Evolutionary conservation across 2,888 invertebrate species (phyloP), one percentile per base, ranked within the genome.

Genomic region (Ditylenchus weischeri): DNA sequence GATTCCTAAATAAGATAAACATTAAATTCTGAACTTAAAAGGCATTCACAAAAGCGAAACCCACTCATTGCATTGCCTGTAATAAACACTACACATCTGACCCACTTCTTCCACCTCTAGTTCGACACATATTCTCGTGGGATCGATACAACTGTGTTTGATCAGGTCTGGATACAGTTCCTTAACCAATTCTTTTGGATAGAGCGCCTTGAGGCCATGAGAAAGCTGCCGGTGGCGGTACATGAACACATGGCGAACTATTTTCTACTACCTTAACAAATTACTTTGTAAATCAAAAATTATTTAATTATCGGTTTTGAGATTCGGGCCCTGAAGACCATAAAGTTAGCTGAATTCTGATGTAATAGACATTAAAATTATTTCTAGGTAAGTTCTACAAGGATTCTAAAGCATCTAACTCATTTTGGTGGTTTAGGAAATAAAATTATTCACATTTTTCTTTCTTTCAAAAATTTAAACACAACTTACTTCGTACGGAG

Each of bases 181-280:
- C 5, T 74, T 58, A 36, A 76, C 72, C 58, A 79, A 49, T 49
- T 78, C 77, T 23, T 71, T 66, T 19, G 83, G 83, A 65, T 80
- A 83, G 36, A 83, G 66, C 2, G 79, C 78, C 61, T 75, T 76
- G 29, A 84, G 63, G 10, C 83, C 81, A 36, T 79, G 79, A 62
- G 78, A 78, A 70, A 83, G 79, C 85, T 89, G 89, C 83, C 95
- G 95, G 82, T 91, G 91, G 38, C 93, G 88, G 88, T 90, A 90
- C 76, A 89, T 89, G 84, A 96, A 98, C 72, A 93, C 87, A 78
- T 90, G 90, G 0, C 93, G 87, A 0, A 90, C 86, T 13, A 99
- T 89, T 85, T 93, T 95, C 82, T 96, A 94, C 89, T 69, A 91
- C 83, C 78, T 78, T 49, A 62, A 72, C 62, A 21, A 19, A 8